phyloP scores from a whole-genome alignment of 2,113 vertebrate species.

The Carlito syrichta region DNA sequence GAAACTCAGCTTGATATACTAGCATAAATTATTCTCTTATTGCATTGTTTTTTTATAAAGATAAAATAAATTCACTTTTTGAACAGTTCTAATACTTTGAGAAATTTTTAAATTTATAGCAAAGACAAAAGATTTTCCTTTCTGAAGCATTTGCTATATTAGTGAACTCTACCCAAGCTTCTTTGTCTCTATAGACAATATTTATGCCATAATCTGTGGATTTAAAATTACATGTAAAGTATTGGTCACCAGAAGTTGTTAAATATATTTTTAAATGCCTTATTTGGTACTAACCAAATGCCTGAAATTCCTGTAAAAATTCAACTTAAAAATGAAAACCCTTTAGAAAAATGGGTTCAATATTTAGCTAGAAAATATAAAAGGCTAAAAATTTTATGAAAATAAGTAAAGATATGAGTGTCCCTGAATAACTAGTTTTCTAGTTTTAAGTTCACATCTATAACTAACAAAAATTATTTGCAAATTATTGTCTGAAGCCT shows the following conservation, averaged over 20 bases:
- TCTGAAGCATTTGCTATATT: background rate
- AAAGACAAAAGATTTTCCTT: background rate
- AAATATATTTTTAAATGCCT: background rate
- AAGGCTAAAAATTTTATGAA: background rate
- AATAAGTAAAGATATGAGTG: background rate
- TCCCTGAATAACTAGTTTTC: background rate
- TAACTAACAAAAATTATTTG: background rate
- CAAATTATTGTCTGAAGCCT: background rate
- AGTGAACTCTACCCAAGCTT: background rate
- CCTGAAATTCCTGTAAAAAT: background rate
- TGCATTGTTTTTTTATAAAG: background rate
- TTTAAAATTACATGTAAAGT: background rate
- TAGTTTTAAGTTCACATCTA: background rate
- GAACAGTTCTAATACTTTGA: background rate
- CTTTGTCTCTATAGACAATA: background rate
- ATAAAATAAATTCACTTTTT: constrained; percentile 6
- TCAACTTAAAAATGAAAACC: background rate
- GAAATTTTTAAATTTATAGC: background rate
- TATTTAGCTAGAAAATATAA: constrained; percentile 17
- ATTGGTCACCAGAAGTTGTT: background rate
- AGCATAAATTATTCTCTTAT: background rate
- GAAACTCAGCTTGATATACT: background rate
- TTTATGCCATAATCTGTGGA: background rate
- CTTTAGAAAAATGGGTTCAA: background rate
- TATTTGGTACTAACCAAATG: background rate